phyloP scores from a whole-genome alignment of 2,113 vertebrate species.

The Ptyas mucosa region DNA sequence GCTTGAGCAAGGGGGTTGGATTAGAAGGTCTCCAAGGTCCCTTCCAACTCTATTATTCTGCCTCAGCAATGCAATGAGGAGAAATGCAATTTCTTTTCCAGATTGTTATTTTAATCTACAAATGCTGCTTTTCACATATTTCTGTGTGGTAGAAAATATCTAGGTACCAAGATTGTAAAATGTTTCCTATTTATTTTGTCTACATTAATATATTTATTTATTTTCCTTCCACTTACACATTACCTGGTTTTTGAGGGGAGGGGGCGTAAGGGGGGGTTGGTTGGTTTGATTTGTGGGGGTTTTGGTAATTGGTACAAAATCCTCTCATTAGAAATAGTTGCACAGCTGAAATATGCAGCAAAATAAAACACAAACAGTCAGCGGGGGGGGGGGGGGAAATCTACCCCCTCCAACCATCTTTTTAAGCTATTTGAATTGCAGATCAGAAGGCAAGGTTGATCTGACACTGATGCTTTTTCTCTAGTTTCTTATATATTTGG shows the following conservation, averaged over 20 bases:
- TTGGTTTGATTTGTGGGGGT: neutral
- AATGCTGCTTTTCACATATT: neutral
- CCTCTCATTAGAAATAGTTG: conserved; percentile 50
- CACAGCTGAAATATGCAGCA: conserved; percentile 50
- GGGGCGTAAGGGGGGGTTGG: neutral
- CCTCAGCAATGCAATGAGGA: neutral
- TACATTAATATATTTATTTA: neutral
- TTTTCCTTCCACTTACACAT: neutral
- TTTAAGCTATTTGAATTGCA: conserved; percentile 67
- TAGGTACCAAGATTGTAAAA: conserved; percentile 12
- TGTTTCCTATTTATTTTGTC: conserved; percentile 14
- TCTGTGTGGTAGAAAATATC: neutral
- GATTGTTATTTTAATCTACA: neutral
- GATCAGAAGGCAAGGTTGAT: conserved; percentile 64
- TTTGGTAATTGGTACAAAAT: conserved; percentile 41
- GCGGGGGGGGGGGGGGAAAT: conserved; percentile 31
- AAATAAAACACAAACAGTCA: conserved; percentile 54
- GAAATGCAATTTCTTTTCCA: neutral
- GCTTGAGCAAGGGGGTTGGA: neutral
- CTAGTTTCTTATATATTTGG: conserved; percentile 50
- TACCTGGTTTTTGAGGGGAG: neutral
- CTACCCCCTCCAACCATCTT: conserved; percentile 55
- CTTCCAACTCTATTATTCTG: neutral
- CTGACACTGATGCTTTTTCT: conserved; percentile 63
- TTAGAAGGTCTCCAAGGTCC: neutral